Evolutionary conservation across 2,888 invertebrate species (phyloP), one percentile per base, ranked within the genome.

Genomic region (Cryptosula pallasiana): DNA sequence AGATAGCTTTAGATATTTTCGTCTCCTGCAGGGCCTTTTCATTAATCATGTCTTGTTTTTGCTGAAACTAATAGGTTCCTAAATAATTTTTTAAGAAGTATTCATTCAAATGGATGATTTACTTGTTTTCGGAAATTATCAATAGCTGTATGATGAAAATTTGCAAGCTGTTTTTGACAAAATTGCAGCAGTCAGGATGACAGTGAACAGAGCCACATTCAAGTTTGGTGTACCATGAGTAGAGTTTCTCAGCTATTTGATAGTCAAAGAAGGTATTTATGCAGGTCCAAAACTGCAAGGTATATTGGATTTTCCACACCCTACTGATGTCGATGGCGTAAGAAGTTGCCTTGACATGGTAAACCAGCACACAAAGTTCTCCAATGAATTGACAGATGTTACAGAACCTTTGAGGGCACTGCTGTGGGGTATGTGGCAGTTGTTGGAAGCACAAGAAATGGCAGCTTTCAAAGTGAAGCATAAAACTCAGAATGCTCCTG

Each of bases 331-430:
- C n/a, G 16, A 71, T 36, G 73, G 72, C 70, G 29, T 76, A 29
- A 74, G 76, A 70, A 23, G 35, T 54, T 74, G 76, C 55, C 71
- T 75, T 1, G 74, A 74, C 23, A 70, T 75, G 54, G 71, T 71
- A 2, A 74, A 57, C 29, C 75, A 76, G 36, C 55, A 73, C 34
- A 36, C 72, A 20, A 71, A 72, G n/a, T 73, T 71, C 54, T 73
- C 76, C 36, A 71, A 72, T 20, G 23, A 73, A 36, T 32, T 73
- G 5, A 32, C 71, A 5, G 35, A 72, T 16, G 69, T 72, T n/a
- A 72, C 75, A 1, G 54, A 57, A n/a, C 36, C 72, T 0, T 69
- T 75, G 13, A 25, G 75, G 35, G 73, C 72, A 1, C 71, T 75
- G 16, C 69, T 75, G 1, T 55, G 69, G 25, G 34, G 13, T 1